Evolutionary conservation across 2,113 vertebrate species (phyloP).

Genomic region (Hippocampus zosterae): DNA sequence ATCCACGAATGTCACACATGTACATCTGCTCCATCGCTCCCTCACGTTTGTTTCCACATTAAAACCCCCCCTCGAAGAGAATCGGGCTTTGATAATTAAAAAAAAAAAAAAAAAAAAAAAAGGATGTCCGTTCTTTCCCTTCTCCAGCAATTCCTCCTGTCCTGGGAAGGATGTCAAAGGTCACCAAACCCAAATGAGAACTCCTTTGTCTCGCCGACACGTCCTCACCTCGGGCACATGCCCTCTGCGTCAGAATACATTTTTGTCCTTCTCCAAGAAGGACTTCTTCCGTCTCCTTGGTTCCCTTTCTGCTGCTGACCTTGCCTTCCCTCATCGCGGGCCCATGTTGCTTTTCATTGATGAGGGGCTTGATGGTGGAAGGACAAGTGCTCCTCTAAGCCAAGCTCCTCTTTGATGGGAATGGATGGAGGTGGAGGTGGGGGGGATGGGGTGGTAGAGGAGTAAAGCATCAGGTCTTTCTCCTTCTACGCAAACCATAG

Average conservation of each 20-base stretch:
- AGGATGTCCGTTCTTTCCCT: slow-evolving; percentile 11
- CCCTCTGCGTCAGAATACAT: slow-evolving; percentile 17
- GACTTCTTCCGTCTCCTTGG: slow-evolving; percentile 8
- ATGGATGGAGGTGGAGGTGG: slow-evolving; percentile 28
- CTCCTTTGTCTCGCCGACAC: slow-evolving; percentile 8
- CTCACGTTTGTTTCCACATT: neutral
- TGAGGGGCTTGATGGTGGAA: slow-evolving; percentile 41
- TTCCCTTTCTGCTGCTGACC: slow-evolving; percentile 32
- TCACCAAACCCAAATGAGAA: slow-evolving; percentile 8
- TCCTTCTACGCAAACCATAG: slow-evolving; percentile 41
- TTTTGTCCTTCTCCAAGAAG: slow-evolving; percentile 9
- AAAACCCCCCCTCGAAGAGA: slow-evolving; percentile 8
- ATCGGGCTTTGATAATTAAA: slow-evolving; percentile 6
- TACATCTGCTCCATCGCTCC: neutral
- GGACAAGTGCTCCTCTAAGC: slow-evolving; percentile 60
- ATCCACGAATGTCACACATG: neutral
- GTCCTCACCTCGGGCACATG: neutral
- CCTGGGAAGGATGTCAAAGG: slow-evolving; percentile 27
- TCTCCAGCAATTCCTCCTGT: slow-evolving; percentile 7
- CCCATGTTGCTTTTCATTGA: slow-evolving; percentile 65
- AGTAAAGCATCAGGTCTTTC: slow-evolving; percentile 44
- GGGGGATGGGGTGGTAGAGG: slow-evolving; percentile 39
- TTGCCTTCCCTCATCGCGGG: slow-evolving; percentile 38
- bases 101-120: neutral
- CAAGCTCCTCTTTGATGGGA: slow-evolving; percentile 67